Evolutionary conservation across 1,140 invertebrate species (phyloP), one percentile per base, ranked within the genome.

Genomic region (Papilio glaucus): DNA sequence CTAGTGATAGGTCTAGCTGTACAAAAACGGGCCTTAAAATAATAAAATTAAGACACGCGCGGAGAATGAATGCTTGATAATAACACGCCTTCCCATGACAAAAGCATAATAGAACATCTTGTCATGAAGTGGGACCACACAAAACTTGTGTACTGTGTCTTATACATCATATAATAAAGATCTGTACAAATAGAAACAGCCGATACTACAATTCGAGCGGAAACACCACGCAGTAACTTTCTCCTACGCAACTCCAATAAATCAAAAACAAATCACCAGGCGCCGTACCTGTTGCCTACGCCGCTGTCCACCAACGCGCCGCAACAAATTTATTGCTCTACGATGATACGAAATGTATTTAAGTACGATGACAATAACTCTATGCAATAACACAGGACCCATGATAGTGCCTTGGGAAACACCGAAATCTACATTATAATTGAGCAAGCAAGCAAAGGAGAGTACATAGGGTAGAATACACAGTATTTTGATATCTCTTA

Each of bases 201-300:
- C 24, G 49, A 57, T 65, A 24, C n/a, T n/a, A n/a, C 15, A 65
- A 21, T 39, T 15, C 33, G 33, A 65, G 33, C 29, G 29, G 62
- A 37, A 65, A 33, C n/a, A 41, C 9, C 15, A 63, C n/a, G 37
- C 10, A 65, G 33, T 18, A 39, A 65, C 62, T 65, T 65, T 65
- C 62, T 65, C 62, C 62, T 65, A 65, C 62, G 62, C 62, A 65
- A 39, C 7, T 41, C 9, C 12, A 39, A 37, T 65, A 65, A 65
- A 65, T 65, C 62, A 65, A 65, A 60, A 65, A 39, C 62, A 65
- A 65, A 65, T 18, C 62, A 65, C 29, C 62, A 39, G 18, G 29
- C 37, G 62, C 62, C 62, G 15, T 33, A 65, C 62, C 62, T 65
- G 62, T 65, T 65, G 62, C 62, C 62, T 65, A 65, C 62, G 37